A percentile compares a stretch with the other conserved stretches of the same genome.
These are phyloP conservation scores for Eupithecia centaureata DNA, from an alignment of 2,888 invertebrate genomes.

Conservation along the genomic window DNA sequence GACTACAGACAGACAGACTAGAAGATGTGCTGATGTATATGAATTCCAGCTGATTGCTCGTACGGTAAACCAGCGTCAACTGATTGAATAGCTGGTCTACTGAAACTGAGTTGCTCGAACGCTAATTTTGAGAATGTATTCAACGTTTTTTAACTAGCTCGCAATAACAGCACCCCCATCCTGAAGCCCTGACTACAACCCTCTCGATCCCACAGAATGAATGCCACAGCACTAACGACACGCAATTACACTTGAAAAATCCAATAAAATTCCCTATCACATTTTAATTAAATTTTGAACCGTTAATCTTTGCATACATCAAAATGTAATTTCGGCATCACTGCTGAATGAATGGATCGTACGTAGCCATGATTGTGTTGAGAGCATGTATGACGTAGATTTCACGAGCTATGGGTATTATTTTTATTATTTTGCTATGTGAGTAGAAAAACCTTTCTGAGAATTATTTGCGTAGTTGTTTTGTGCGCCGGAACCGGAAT, in stretches of 20 bases:
- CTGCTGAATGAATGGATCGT: constrained; percentile 44
- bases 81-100: not conserved
- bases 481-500: constrained; percentile 22
- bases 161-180: not conserved
- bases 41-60: not conserved
- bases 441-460: constrained; percentile 27
- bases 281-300: constrained; percentile 64
- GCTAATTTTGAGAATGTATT: too few relatives aligned
- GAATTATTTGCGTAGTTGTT: constrained; percentile 23
- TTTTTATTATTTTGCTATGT: constrained; percentile 43
- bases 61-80: not conserved
- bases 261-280: constrained; percentile 50
- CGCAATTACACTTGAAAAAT: constrained; percentile 48
- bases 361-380: constrained; percentile 41
- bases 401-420: constrained; percentile 34
- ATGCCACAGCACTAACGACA: constrained; percentile 53
- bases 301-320: constrained; percentile 59
- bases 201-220: constrained; percentile 45
- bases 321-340: constrained; percentile 59
- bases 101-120: not conserved
- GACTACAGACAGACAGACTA: too few relatives aligned
- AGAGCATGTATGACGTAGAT: constrained; percentile 27
- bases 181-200: constrained; percentile 10
- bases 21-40: not conserved
- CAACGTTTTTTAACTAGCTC: too few relatives aligned